phyloP scores from a whole-genome alignment of 37 sponge, comb jelly and placozoan species.

The Haliclona indistincta region DNA sequence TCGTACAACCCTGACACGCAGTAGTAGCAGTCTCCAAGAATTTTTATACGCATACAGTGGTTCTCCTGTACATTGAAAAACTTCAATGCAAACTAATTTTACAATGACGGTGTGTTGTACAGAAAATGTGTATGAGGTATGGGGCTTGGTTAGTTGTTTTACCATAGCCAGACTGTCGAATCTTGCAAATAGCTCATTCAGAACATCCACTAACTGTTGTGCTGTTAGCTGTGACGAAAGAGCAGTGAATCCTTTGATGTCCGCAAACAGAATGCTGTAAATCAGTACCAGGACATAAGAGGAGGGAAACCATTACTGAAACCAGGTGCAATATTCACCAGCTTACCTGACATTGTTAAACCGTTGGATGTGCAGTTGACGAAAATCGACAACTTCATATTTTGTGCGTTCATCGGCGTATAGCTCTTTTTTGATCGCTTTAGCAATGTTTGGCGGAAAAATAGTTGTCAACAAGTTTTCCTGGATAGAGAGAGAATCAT shows the following conservation, averaged over 20 bases:
- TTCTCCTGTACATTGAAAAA: slow-evolving; percentile 40
- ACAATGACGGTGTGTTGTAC: too few species aligned
- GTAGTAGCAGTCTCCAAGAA: slow-evolving; percentile 93
- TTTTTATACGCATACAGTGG: slow-evolving; percentile 81
- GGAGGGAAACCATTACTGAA: not conserved
- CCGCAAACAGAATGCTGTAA: slow-evolving; percentile 90
- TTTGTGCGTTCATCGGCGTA: not conserved
- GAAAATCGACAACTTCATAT: not conserved
- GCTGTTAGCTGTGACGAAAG: slow-evolving; percentile 67
- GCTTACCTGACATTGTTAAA: slow-evolving; percentile 51
- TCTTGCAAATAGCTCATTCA: slow-evolving; percentile 77
- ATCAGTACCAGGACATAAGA: not conserved
- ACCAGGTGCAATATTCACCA: not conserved
- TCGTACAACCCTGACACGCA: slow-evolving; percentile 83
- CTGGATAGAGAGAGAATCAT: too few species aligned
- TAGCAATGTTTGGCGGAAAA: slow-evolving; percentile 36
- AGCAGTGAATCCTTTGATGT: slow-evolving; percentile 87
- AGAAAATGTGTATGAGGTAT: not conserved
- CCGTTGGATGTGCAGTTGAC: slow-evolving; percentile 35
- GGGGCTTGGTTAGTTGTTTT: not conserved
- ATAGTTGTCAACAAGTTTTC: slow-evolving; percentile 44
- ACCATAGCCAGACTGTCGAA: slow-evolving; percentile 24
- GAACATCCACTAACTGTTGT: slow-evolving; percentile 62
- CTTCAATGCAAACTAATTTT: too few species aligned
- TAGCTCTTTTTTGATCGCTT: slow-evolving; percentile 14